Percentiles rank a stretch among this genome's conserved stretches.
Evolutionary conservation across 2,888 invertebrate genomes (phyloP).

Genomic region (Melinaea marsaeus): DNA sequence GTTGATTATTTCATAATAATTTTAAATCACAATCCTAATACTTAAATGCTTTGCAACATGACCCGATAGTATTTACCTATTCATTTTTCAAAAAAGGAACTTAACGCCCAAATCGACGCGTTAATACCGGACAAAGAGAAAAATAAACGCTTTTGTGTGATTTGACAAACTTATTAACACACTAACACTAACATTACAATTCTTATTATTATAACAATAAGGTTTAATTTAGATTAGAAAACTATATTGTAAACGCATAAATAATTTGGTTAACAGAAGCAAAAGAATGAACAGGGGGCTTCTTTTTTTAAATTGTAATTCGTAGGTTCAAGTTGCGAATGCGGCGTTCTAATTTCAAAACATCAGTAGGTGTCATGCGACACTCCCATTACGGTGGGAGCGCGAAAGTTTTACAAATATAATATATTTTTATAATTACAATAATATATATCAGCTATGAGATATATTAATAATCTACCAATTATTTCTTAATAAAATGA

Average conservation of each 20-base stretch:
- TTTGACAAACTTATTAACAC: conserved; percentile 43
- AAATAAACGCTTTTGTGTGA: conserved; percentile 76
- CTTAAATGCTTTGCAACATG: conserved; percentile 63
- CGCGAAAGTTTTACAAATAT: conserved; percentile 43
- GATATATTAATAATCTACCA: too few species aligned
- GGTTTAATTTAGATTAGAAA: conserved; percentile 33
- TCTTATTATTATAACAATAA: conserved; percentile 31
- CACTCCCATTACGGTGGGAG: conserved; percentile 58
- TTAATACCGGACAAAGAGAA: conserved; percentile 72
- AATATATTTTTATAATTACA: conserved; percentile 10
- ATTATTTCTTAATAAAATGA: too few species aligned
- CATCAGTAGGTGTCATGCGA: conserved; percentile 76
- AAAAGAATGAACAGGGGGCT: conserved; percentile 63
- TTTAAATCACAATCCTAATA: conserved; percentile 30
- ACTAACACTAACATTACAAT: background rate
- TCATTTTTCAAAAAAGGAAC: conserved; percentile 75
- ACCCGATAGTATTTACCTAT: conserved; percentile 74
- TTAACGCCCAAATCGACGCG: conserved; percentile 76
- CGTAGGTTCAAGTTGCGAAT: conserved; percentile 76
- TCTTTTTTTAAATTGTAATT: conserved; percentile 74
- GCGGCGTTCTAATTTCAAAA: conserved; percentile 77
- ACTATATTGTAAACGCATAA: background rate
- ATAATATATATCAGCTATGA: background rate
- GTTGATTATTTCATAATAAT: conserved; percentile 7
- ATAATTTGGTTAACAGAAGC: conserved; percentile 39